phyloP scores from a whole-genome alignment of 2,797 vertebrate genomes.

The Liasis olivaceus region DNA sequence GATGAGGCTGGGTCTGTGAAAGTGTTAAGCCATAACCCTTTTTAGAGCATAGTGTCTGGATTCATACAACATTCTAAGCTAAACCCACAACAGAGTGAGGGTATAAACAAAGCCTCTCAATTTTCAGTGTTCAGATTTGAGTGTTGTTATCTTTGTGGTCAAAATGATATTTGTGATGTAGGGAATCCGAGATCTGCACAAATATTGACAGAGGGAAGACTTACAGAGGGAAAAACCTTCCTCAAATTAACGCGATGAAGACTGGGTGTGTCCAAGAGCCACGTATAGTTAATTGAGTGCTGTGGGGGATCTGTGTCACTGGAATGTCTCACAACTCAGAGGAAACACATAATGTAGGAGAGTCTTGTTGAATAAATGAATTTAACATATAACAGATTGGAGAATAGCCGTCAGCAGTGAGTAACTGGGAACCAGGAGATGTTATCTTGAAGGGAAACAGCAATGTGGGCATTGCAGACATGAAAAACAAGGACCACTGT shows the following conservation, averaged over 20 bases:
- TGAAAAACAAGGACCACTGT: background rate
- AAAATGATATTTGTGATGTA: too few species aligned
- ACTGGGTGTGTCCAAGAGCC: background rate
- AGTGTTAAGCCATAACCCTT: too few species aligned
- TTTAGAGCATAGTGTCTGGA: too few species aligned
- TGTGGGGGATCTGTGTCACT: background rate
- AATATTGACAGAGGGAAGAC: background rate
- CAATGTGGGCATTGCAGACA: background rate
- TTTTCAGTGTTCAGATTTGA: too few species aligned
- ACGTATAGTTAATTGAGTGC: background rate
- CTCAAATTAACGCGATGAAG: background rate
- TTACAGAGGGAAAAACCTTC: background rate
- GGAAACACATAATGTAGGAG: background rate
- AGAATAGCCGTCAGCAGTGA: background rate
- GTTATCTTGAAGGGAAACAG: background rate
- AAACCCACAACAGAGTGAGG: too few species aligned
- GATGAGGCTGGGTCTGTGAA: too few species aligned
- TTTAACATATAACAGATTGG: background rate
- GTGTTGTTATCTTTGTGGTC: too few species aligned
- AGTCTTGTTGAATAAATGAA: background rate
- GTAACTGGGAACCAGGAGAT: background rate
- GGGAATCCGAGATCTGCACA: too few species aligned
- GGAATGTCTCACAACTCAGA: background rate
- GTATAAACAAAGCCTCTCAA: too few species aligned
- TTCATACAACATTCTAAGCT: too few species aligned